Conservation (phyloP, 2,113 vertebrate genomes). For the Oryzias melastigma region DNA sequence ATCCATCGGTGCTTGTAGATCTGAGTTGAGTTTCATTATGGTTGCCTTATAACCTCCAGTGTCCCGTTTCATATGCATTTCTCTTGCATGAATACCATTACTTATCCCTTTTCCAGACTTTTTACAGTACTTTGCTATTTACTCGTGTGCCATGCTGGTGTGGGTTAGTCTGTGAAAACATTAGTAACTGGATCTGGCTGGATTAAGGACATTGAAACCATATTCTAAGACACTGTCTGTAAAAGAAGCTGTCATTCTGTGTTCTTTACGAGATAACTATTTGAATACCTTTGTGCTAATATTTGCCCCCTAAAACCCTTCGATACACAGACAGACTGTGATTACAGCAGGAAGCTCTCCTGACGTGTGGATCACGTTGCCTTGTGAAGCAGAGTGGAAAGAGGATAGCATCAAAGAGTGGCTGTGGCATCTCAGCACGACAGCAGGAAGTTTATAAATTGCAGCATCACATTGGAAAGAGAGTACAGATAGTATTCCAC, state of each 20-base stretch:
- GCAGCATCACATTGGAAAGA: slow-evolving; percentile 53
- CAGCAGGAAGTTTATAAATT: slow-evolving; percentile 72
- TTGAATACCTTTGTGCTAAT: slow-evolving; percentile 58
- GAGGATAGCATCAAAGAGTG: slow-evolving; percentile 64
- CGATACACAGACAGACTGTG: slow-evolving; percentile 39
- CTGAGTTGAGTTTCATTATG: slow-evolving; percentile 39
- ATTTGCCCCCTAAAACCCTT: slow-evolving; percentile 50
- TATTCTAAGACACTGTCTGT: slow-evolving; percentile 35
- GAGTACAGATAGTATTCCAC: slow-evolving; percentile 67
- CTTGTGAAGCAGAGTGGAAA: slow-evolving; percentile 63
- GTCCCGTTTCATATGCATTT: slow-evolving; percentile 46
- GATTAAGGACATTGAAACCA: slow-evolving; percentile 55
- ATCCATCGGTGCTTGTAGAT: slow-evolving; percentile 32
- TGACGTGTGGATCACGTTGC: slow-evolving; percentile 61
- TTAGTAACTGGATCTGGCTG: slow-evolving; percentile 46
- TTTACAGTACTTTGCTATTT: slow-evolving; percentile 53
- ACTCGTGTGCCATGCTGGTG: slow-evolving; percentile 26
- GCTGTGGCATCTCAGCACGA: slow-evolving; percentile 64
- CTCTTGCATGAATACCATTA: slow-evolving; percentile 29
- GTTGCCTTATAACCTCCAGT: slow-evolving; percentile 24
- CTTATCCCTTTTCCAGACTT: slow-evolving; percentile 63
- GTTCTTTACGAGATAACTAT: slow-evolving; percentile 55
- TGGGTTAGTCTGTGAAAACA: slow-evolving; percentile 27
- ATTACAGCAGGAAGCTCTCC: slow-evolving; percentile 42
- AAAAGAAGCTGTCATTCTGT: slow-evolving; percentile 44